A percentile compares a stretch with the other conserved stretches of the same genome.
phyloP scores from a whole-genome alignment of 2,797 vertebrate species.

The Potorous gilbertii region DNA sequence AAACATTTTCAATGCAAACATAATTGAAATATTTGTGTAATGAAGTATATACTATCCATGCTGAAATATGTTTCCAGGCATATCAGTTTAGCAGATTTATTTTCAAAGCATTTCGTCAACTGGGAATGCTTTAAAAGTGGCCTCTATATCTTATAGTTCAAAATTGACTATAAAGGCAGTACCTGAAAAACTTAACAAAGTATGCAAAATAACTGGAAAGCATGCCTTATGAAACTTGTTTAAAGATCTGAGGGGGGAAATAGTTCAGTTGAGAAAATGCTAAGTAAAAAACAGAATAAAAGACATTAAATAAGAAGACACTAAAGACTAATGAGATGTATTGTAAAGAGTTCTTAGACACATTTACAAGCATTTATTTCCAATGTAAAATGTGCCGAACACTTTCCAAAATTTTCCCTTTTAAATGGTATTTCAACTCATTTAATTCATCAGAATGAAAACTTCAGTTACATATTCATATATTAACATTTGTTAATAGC shows the following conservation, averaged over 20 bases:
- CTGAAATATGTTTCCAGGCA: not conserved
- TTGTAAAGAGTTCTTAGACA: not conserved
- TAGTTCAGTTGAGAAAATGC: not conserved
- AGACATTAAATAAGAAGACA: not conserved
- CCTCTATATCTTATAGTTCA: not conserved
- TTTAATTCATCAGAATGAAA: not conserved
- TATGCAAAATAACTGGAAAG: not conserved
- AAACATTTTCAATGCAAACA: conserved; percentile 25
- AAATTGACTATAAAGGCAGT: not conserved
- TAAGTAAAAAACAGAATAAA: not conserved
- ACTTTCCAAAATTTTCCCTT: not conserved
- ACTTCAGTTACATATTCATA: not conserved
- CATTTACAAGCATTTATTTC: not conserved
- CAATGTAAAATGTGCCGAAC: not conserved
- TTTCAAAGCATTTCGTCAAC: not conserved
- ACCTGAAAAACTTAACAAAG: not conserved
- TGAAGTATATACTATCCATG: conserved; percentile 80
- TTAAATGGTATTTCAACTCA: not conserved
- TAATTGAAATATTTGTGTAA: conserved; percentile 71
- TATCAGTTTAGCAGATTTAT: not conserved
- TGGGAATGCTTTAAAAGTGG: not conserved
- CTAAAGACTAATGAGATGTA: not conserved
- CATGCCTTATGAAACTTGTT: not conserved
- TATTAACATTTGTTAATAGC: not conserved
- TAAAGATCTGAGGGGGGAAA: not conserved